phyloP scores from a whole-genome alignment of 2,888 invertebrate genomes.

The Emmelina monodactyla region DNA sequence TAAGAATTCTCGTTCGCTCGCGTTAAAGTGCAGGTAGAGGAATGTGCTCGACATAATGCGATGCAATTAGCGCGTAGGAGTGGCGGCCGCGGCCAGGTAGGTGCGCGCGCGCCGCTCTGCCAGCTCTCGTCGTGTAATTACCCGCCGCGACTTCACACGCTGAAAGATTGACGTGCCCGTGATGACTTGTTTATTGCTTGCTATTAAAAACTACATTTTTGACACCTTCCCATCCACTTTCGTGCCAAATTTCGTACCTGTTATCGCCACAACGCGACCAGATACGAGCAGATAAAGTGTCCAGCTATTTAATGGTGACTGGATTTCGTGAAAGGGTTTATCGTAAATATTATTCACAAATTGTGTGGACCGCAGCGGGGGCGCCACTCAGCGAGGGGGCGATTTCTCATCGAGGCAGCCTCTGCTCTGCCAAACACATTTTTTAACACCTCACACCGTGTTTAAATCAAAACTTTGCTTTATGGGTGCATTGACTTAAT shows the following conservation, averaged over 20 bases:
- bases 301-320: slow-evolving; percentile 37
- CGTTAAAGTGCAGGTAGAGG: neutral
- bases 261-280: slow-evolving; percentile 20
- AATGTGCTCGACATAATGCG: slow-evolving; percentile 42
- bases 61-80: slow-evolving; percentile 40
- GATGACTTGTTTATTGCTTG: slow-evolving; percentile 46
- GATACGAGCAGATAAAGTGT: slow-evolving; percentile 30
- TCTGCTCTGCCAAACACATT: slow-evolving; percentile 56
- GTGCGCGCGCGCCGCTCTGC: slow-evolving; percentile 21
- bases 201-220: slow-evolving; percentile 24
- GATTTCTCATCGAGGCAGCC: slow-evolving; percentile 56
- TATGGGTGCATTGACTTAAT: slow-evolving; percentile 41
- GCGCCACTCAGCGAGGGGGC: slow-evolving; percentile 56
- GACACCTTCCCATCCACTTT: slow-evolving; percentile 24
- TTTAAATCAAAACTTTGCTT: slow-evolving; percentile 55
- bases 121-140: slow-evolving; percentile 45
- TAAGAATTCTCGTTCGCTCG: neutral
- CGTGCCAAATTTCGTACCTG: slow-evolving; percentile 20
- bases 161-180: slow-evolving; percentile 48
- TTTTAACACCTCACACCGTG: slow-evolving; percentile 56
- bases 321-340: slow-evolving; percentile 47
- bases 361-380: slow-evolving; percentile 54
- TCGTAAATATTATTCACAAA: slow-evolving; percentile 60
- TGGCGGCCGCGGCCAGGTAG: slow-evolving; percentile 21
- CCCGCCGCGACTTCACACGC: slow-evolving; percentile 35